These are phyloP conservation scores for Hyposmocoma kahamanoa DNA, from an alignment of 1,140 invertebrate species.

Conservation along the genomic window DNA sequence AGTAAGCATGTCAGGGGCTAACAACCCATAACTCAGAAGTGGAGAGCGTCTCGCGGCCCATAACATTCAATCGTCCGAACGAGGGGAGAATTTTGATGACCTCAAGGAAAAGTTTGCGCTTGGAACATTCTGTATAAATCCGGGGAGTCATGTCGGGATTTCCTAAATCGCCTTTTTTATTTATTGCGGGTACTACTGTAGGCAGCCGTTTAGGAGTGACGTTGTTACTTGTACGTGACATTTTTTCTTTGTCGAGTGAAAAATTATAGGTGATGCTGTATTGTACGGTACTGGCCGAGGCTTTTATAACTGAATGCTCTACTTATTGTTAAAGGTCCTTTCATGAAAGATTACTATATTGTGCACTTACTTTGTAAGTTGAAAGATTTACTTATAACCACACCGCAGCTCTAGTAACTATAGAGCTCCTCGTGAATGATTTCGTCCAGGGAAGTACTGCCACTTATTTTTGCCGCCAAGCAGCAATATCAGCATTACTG, in stretches of 20 bases:
- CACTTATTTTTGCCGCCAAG: too few relatives aligned
- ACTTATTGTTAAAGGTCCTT: too few relatives aligned
- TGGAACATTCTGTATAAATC: slow-evolving; percentile 62
- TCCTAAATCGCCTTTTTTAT: slow-evolving; percentile 63
- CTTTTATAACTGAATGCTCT: too few relatives aligned
- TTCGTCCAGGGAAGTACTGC: too few relatives aligned
- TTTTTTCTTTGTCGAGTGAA: slow-evolving; percentile 10
- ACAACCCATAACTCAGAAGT: slow-evolving; percentile 51
- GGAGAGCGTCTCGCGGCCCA: slow-evolving; percentile 52
- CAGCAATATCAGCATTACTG: too few relatives aligned
- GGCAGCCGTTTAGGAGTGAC: slow-evolving; percentile 38
- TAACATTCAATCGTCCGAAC: slow-evolving; percentile 67
- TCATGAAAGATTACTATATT: too few relatives aligned
- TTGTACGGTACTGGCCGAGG: too few relatives aligned
- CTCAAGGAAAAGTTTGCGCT: slow-evolving; percentile 54
- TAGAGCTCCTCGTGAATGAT: too few relatives aligned
- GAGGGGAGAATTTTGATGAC: slow-evolving; percentile 65
- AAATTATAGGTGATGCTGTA: not conserved
- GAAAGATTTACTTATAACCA: too few relatives aligned
- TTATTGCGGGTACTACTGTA: slow-evolving; percentile 50
- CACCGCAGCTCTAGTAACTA: too few relatives aligned
- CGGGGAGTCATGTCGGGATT: slow-evolving; percentile 59
- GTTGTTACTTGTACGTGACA: slow-evolving; percentile 33
- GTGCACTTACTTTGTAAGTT: too few relatives aligned
- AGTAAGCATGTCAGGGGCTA: slow-evolving; percentile 37